phyloP scores from a whole-genome alignment of 2,113 vertebrate genomes.

The Gymnobelideus leadbeateri region DNA sequence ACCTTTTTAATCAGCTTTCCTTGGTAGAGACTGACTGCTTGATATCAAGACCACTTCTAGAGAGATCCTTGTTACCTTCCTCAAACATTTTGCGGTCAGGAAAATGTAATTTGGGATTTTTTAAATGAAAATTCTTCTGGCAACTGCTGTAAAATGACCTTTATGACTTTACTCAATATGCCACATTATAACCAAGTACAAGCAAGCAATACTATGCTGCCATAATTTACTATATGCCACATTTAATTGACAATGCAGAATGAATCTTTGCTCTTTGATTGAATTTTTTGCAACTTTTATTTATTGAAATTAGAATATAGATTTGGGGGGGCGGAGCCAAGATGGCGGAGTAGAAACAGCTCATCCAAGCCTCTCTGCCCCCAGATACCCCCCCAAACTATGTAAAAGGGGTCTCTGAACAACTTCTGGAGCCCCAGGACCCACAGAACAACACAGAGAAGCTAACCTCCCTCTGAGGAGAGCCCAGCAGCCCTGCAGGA shows the following conservation, averaged over 20 bases:
- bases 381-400: no score
- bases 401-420: no score
- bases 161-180: constrained; percentile 35
- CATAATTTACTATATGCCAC: neutral
- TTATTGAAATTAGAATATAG: constrained; percentile 55
- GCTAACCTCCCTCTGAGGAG: no score
- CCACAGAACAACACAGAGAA: no score
- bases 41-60: neutral
- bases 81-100: neutral
- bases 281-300: constrained; percentile 42
- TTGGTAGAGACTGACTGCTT: neutral
- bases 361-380: no score
- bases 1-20: neutral
- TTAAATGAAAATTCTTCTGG: constrained; percentile 38
- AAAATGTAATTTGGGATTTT: constrained; percentile 26
- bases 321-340: no score
- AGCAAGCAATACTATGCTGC: constrained; percentile 50
- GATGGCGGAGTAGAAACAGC: no score
- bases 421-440: no score
- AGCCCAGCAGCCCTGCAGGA: no score
- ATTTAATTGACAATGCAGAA: constrained; percentile 33
- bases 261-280: constrained; percentile 41
- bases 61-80: neutral
- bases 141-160: constrained; percentile 52
- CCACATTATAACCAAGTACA: constrained; percentile 54